These are phyloP conservation scores for Pao palembangensis DNA, from an alignment of 2,113 vertebrate genomes.

Conservation along the genomic window DNA sequence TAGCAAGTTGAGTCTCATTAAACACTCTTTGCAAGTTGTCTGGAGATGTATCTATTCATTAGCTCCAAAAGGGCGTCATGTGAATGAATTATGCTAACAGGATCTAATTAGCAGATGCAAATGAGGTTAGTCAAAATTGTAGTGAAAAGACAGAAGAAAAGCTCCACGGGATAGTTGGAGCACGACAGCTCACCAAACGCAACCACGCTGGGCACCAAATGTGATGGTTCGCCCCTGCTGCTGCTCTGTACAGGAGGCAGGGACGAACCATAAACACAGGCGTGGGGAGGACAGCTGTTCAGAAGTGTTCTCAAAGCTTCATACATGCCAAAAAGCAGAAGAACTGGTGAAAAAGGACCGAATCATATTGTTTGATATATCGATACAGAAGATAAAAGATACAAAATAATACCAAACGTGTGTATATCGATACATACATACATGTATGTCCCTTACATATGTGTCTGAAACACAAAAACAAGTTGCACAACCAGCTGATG, in stretches of 20 bases:
- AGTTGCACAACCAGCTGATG: constrained; percentile 71
- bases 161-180: constrained; percentile 82
- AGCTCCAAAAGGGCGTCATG: constrained; percentile 83
- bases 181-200: constrained; percentile 79
- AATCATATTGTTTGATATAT: neutral
- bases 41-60: constrained; percentile 85
- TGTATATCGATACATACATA: constrained; percentile 16
- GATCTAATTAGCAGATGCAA: constrained; percentile 86
- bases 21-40: constrained; percentile 77
- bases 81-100: constrained; percentile 86
- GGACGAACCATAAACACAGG: constrained; percentile 75
- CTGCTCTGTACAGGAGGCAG: constrained; percentile 75
- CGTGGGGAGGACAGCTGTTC: constrained; percentile 63
- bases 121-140: constrained; percentile 81
- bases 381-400: neutral
- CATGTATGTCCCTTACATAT: constrained; percentile 4
- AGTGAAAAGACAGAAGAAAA: constrained; percentile 80
- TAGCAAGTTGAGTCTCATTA: constrained; percentile 74
- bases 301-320: constrained; percentile 10
- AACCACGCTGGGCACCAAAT: constrained; percentile 83
- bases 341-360: neutral
- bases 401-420: neutral
- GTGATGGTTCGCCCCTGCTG: constrained; percentile 84
- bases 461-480: constrained; percentile 32
- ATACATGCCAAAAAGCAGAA: too few relatives aligned